A percentile compares a stretch with the other conserved stretches of the same genome.
phyloP scores from a whole-genome alignment of 2,113 vertebrate species.

The Orientallactaga bullata region DNA sequence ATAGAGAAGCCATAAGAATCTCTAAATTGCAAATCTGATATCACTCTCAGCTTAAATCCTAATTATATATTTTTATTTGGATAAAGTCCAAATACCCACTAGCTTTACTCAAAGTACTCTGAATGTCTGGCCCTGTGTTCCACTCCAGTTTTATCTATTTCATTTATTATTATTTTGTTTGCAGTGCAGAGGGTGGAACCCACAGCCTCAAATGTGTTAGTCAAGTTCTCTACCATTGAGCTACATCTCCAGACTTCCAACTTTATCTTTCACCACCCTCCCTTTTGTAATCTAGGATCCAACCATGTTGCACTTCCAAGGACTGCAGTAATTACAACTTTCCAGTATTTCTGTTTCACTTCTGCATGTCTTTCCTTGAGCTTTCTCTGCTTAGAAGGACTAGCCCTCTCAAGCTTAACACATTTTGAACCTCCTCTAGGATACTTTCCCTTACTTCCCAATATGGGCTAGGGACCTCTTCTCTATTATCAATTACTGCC shows the following conservation, averaged over 20 bases:
- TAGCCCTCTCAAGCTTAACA: constrained; percentile 20
- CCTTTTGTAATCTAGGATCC: background rate
- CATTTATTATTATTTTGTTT: background rate
- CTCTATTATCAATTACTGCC: background rate
- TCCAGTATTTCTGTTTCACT: constrained; percentile 45
- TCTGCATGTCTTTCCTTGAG: constrained; percentile 25
- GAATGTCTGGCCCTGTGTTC: background rate
- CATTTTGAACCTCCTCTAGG: constrained; percentile 13
- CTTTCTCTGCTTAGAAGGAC: constrained; percentile 33
- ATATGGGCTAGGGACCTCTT: background rate
- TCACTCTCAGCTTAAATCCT: constrained; percentile 18
- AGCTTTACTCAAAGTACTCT: constrained; percentile 37
- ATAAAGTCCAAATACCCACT: constrained; percentile 31
- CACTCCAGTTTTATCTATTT: constrained; percentile 36
- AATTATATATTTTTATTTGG: constrained; percentile 48
- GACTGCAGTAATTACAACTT: background rate
- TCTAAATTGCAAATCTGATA: constrained; percentile 56
- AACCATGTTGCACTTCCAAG: constrained; percentile 47
- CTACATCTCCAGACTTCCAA: background rate
- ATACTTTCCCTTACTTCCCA: constrained; percentile 51
- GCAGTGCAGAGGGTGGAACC: background rate
- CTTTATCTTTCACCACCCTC: background rate
- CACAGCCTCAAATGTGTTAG: background rate
- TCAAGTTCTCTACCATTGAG: background rate
- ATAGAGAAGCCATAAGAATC: constrained; percentile 49